phyloP scores from a whole-genome alignment of 2,888 invertebrate species.

The Mesopsocus fuscifrons region DNA sequence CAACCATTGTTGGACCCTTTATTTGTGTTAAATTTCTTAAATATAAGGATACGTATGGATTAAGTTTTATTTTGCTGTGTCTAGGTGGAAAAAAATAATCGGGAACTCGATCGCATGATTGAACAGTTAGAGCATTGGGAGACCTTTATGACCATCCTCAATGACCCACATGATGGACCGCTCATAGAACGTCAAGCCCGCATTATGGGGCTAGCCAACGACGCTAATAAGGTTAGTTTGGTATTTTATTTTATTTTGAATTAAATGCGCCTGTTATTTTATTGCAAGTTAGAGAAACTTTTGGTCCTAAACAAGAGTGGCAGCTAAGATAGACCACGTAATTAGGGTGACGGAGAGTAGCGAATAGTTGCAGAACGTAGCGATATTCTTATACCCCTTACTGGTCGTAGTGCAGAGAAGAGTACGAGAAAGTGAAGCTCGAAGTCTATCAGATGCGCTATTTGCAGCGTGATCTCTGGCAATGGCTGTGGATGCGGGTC shows the following conservation, averaged over 20 bases:
- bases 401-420: neutral
- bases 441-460: neutral
- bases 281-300: too few relatives aligned
- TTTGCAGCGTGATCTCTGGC: neutral
- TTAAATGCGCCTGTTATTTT: too few relatives aligned
- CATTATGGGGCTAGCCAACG: neutral
- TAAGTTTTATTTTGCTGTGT: too few relatives aligned
- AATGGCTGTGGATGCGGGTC: neutral
- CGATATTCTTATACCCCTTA: too few relatives aligned
- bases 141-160: neutral
- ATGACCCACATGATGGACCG: neutral
- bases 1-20: too few relatives aligned
- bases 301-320: too few relatives aligned
- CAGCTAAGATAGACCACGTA: too few relatives aligned
- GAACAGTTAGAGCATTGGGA: conserved; percentile 4
- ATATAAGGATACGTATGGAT: too few relatives aligned
- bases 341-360: too few relatives aligned
- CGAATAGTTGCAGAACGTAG: too few relatives aligned
- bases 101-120: neutral
- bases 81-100: conserved; percentile 2
- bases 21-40: too few relatives aligned
- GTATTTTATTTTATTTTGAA: too few relatives aligned
- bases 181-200: neutral
- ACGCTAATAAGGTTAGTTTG: conserved; percentile 1
- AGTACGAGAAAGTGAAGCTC: neutral